Evolutionary conservation across 2,888 invertebrate species (phyloP).

Genomic region (Limnephilus rhombicus): DNA sequence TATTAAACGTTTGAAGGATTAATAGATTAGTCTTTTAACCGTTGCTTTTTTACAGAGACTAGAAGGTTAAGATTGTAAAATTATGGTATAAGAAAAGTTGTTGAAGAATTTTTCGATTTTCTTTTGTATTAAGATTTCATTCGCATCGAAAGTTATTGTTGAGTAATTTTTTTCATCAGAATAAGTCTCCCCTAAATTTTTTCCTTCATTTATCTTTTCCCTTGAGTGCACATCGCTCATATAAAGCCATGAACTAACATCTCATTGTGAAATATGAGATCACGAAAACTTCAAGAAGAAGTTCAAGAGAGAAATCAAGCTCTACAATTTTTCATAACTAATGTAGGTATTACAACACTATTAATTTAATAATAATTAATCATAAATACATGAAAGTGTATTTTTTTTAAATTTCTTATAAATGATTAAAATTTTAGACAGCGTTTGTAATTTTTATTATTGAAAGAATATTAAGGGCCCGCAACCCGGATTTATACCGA

Average conservation of each 20-base stretch:
- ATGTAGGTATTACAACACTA: no score
- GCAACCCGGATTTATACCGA: no score
- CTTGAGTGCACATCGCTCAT: not conserved
- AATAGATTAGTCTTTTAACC: not conserved
- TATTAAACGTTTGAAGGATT: not conserved
- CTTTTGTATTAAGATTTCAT: conserved; percentile 7
- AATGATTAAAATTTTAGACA: no score
- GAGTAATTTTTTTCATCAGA: conserved; percentile 3
- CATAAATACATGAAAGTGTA: no score
- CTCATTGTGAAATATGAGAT: not conserved
- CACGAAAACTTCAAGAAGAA: not conserved
- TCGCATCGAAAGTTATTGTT: not conserved
- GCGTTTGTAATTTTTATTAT: no score
- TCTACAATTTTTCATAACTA: no score
- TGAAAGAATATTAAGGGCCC: no score
- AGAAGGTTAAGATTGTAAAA: not conserved
- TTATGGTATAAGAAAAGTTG: not conserved
- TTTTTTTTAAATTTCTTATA: no score
- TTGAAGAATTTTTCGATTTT: not conserved
- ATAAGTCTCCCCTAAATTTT: not conserved
- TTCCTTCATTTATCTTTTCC: not conserved
- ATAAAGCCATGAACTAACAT: not conserved
- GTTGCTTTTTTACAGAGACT: not conserved
- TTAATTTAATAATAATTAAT: no score
- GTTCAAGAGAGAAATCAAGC: no score